Evolutionary conservation across 2,888 invertebrate species (phyloP), one percentile per base, ranked within the genome.

Genomic region (Neoscelio sp.): DNA sequence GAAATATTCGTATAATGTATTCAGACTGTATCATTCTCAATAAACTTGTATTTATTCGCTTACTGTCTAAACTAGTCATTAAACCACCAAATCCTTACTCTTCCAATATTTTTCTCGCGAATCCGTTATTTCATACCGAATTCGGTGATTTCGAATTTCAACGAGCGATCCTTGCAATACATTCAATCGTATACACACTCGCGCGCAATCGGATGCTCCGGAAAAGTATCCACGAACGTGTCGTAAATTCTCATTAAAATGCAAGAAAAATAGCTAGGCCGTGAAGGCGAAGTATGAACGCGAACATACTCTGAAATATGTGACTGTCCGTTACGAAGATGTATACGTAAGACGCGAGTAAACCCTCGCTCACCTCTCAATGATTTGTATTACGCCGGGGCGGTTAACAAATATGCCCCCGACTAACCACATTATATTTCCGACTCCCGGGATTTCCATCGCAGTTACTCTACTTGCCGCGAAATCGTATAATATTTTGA

Each of bases 271-370:
- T 70, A 50, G 60, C 33, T 56, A 68, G 71, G 50, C 52, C 50
- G 62, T 52, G 73, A 23, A 73, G 76, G 62, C 73, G 48, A 58
- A 70, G 76, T 70, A 77, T 64, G 70, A 70, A 64, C 73, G 40
- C 58, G 68, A 76, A 65, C 78, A 81, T 80, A 82, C 80, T 82
- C 65, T 83, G 82, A 85, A 85, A 83, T 82, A 85, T 85, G 82
- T 84, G 80, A 68, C 80, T 75, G 67, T 65, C 79, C 75, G 76
- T 84, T 82, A 83, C 83, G 71, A 84, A 82, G 83, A 82, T 80
- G 74, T 82, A 80, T 79, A 81, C 52, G 58, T 65, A 73, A 74
- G 60, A 60, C 62, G 78, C 73, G 68, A 13, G 64, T 65, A 50
- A 77, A 80, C 79, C 75, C 65, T 68, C 74, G 74, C 73, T 82